These are phyloP conservation scores for Mergus octosetaceus DNA, from an alignment of 2,797 vertebrate species.

Conservation along the genomic window DNA sequence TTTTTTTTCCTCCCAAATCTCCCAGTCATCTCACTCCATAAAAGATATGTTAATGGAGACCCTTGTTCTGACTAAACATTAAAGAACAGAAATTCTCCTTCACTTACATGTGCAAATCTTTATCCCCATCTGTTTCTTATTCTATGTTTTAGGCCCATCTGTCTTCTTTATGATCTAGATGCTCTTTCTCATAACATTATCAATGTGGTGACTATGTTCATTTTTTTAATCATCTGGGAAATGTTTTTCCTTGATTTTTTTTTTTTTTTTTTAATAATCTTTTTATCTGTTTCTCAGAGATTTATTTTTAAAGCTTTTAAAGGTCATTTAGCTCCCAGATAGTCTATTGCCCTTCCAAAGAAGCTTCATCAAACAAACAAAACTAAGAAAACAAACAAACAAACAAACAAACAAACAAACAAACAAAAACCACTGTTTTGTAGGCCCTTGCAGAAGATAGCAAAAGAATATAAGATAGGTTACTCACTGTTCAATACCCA, in stretches of 20 bases:
- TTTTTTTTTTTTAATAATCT: constrained; percentile 11
- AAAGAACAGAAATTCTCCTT: constrained; percentile 11
- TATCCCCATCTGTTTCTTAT: constrained; percentile 49
- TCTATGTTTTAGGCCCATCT: not conserved
- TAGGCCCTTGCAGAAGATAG: not conserved
- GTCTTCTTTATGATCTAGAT: constrained; percentile 39
- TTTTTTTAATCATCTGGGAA: constrained; percentile 38
- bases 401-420: not conserved
- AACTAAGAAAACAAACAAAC: not conserved
- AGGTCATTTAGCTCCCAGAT: not conserved
- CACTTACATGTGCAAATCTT: constrained; percentile 17
- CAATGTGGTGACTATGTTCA: constrained; percentile 15
- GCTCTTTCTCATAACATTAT: not conserved
- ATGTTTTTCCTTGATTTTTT: not conserved
- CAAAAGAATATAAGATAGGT: not conserved
- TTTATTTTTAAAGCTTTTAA: not conserved
- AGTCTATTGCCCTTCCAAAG: not conserved
- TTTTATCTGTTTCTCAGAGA: not conserved
- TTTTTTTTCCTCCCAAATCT: not conserved
- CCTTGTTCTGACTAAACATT: constrained; percentile 7
- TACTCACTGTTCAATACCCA: not conserved
- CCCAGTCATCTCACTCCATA: constrained; percentile 11
- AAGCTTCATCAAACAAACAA: not conserved
- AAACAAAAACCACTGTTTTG: not conserved
- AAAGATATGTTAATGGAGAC: constrained; percentile 28